These are phyloP conservation scores for Gymnodraco acuticeps DNA, from an alignment of 2,797 vertebrate species.

Conservation along the genomic window DNA sequence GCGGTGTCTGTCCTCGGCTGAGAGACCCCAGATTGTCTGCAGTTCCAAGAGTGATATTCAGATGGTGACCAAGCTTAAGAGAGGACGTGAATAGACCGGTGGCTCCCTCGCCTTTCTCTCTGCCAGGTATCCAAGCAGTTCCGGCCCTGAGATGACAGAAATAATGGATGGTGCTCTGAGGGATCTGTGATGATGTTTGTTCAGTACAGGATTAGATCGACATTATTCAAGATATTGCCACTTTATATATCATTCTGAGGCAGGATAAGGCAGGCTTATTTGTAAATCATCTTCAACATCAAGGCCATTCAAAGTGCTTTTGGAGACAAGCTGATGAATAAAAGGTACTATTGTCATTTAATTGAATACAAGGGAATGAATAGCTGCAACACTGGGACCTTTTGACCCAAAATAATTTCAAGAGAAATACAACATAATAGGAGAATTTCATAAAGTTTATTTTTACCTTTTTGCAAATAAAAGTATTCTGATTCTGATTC, in stretches of 20 bases:
- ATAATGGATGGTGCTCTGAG: slow-evolving; percentile 51
- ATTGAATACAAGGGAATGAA: not conserved
- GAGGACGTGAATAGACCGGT: slow-evolving; percentile 75
- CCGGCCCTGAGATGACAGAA: slow-evolving; percentile 52
- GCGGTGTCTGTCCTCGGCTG: slow-evolving; percentile 62
- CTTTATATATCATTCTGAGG: slow-evolving; percentile 3
- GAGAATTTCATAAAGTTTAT: too few species aligned
- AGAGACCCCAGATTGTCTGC: slow-evolving; percentile 76
- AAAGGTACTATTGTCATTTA: not conserved
- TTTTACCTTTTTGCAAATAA: too few species aligned
- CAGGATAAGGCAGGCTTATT: not conserved
- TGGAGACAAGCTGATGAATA: not conserved
- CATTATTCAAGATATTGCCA: not conserved
- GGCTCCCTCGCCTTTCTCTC: slow-evolving; percentile 43
- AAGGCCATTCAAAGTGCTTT: slow-evolving; percentile 1
- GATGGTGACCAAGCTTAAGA: slow-evolving; percentile 72
- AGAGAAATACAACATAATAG: too few species aligned
- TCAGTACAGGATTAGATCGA: slow-evolving; percentile 7
- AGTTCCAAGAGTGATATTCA: slow-evolving; percentile 76
- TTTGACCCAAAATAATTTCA: too few species aligned
- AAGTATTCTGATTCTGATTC: too few species aligned
- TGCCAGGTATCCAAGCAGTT: slow-evolving; percentile 72
- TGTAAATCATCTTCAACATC: not conserved
- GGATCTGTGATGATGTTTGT: slow-evolving; percentile 36
- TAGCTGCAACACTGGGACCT: not conserved